A percentile compares a stretch with the other conserved stretches of the same genome.
These are phyloP conservation scores for Schizopygopsis malacanthus DNA, from an alignment of 2,797 vertebrate genomes.

Conservation along the genomic window DNA sequence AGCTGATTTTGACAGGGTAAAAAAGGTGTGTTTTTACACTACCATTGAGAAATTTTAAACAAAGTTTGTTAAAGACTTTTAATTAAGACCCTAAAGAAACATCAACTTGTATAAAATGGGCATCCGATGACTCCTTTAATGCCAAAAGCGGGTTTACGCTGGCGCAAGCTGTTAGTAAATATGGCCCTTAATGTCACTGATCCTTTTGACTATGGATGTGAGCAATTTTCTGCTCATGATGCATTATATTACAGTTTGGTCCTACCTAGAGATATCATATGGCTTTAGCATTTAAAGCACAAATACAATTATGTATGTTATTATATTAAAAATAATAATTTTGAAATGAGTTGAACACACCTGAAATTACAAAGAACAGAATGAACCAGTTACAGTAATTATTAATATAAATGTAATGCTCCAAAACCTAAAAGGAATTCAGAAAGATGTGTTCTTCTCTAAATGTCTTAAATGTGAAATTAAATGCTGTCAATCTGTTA, in stretches of 20 bases:
- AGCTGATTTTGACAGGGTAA: too few species aligned
- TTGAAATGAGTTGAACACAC: not conserved
- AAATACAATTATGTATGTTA: not conserved
- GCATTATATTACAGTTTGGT: not conserved
- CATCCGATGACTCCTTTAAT: not conserved
- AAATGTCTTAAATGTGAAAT: not conserved
- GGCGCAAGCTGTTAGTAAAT: not conserved
- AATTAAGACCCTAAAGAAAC: too few species aligned
- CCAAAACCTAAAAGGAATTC: not conserved
- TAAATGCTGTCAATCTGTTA: not conserved
- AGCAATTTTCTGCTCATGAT: not conserved
- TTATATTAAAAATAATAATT: not conserved
- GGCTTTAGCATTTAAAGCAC: not conserved
- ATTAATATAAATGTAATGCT: not conserved
- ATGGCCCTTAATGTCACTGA: too few species aligned
- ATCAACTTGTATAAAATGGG: too few species aligned
- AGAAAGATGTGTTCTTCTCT: not conserved
- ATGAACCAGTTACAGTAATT: not conserved
- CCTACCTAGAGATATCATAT: not conserved
- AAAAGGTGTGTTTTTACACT: too few species aligned
- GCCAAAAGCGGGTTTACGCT: not conserved
- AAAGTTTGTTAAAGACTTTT: too few species aligned
- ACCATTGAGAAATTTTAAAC: too few species aligned
- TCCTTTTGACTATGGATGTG: not conserved
- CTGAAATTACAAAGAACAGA: not conserved